phyloP scores from a whole-genome alignment of 92 coral and sea anemone genomes.

The Zoanthus sociatus region DNA sequence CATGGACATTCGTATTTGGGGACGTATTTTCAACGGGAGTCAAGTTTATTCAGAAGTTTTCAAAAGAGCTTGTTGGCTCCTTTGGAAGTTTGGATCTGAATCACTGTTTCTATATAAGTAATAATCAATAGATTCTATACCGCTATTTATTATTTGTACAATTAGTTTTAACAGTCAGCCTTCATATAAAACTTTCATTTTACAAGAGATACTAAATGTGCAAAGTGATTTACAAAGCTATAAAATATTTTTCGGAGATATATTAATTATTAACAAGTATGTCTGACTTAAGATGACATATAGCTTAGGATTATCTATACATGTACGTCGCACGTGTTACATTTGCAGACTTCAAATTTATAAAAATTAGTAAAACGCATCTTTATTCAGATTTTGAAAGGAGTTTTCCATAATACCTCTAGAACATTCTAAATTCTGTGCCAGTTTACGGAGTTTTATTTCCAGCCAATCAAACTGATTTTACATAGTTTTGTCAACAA shows the following conservation, averaged over 20 bases:
- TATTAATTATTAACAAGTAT: conserved; percentile 17
- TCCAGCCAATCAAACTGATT: conserved; percentile 4
- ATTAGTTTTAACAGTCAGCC: not conserved
- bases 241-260: not conserved
- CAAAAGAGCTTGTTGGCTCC: too few species aligned
- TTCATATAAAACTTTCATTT: not conserved
- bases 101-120: too few species aligned
- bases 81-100: too few species aligned
- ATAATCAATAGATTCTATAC: too few species aligned
- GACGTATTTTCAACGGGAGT: too few species aligned
- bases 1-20: not conserved
- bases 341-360: not conserved
- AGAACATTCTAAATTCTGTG: not conserved
- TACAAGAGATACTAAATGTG: not conserved
- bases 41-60: too few species aligned
- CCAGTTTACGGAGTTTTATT: not conserved
- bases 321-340: not conserved
- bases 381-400: not conserved
- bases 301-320: not conserved
- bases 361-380: not conserved
- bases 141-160: not conserved
- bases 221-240: not conserved
- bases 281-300: not conserved
- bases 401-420: not conserved
- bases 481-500: conserved; percentile 9